A percentile compares a stretch with the other conserved stretches of the same genome.
Evolutionary conservation across 2,888 invertebrate species (phyloP).

Genomic region (Balanococcus diminutus): DNA sequence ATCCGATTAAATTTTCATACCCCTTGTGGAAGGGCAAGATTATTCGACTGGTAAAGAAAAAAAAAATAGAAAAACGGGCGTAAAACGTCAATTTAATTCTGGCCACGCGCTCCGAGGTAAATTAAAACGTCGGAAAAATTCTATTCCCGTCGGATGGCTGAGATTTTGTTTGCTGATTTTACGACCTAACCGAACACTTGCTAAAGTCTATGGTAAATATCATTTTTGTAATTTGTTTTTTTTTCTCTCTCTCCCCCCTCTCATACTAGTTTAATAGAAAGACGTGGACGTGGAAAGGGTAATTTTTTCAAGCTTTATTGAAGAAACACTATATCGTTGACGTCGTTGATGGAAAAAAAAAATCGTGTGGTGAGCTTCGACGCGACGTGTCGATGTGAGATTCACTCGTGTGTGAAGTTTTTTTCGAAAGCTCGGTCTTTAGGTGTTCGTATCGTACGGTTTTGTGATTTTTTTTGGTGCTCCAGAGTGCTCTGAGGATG

Average conservation of each 20-base stretch:
- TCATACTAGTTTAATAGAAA: background rate
- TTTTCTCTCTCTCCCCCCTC: background rate
- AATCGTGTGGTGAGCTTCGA: background rate
- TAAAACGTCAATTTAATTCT: background rate
- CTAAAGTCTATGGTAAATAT: background rate
- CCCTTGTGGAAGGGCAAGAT: background rate
- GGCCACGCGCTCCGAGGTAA: background rate
- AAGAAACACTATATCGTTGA: background rate
- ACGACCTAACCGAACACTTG: background rate
- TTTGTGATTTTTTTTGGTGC: too few relatives aligned
- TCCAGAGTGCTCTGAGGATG: too few relatives aligned
- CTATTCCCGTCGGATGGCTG: background rate
- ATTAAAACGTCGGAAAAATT: background rate
- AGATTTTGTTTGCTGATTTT: conserved; percentile 25
- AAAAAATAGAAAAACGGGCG: background rate
- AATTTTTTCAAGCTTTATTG: background rate
- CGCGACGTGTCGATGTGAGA: background rate
- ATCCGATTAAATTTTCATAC: background rate
- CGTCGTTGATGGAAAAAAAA: background rate
- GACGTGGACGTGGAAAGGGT: background rate
- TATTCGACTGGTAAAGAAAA: background rate
- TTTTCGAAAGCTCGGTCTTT: too few relatives aligned
- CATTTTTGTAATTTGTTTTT: conserved; percentile 17
- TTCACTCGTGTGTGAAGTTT: background rate
- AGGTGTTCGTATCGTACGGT: too few relatives aligned